Evolutionary conservation across 1,140 invertebrate genomes (phyloP), one percentile per base, ranked within the genome.

Genomic region (Drosophila bocki): DNA sequence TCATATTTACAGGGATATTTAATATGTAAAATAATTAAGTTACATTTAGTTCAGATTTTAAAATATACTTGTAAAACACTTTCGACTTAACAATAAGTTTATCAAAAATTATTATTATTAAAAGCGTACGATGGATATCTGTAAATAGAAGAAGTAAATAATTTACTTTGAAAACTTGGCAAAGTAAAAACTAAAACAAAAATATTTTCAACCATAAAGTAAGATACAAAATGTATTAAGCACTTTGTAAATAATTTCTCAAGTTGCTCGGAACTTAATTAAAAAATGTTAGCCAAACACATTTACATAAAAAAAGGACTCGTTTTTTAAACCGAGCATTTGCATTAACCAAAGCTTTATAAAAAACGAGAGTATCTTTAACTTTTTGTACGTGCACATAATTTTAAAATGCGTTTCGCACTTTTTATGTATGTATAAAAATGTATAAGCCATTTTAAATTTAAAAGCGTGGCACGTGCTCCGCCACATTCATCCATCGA

Each of bases 391-490:
- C 80, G 80, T 82, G 80, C 41, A 41, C 57, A 78, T 78, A 54
- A 78, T 82, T 83, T 82, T 13, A 60, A 81, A 72, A 61, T 19
- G 12, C 12, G n/a, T 29, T 42, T 35, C 17, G 12, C 57, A 65
- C 54, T 60, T 58, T 61, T 13, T 65, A 65, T 32, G 62, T 45
- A 41, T 12, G n/a, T 26, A 3, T 12, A 44, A 22, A 44, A 33
- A 44, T 26, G 5, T 54, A 69, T 60, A 69, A 58, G 22, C 56
- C 58, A 37, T 72, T 85, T 51, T 22, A 58, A 78, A 82, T 81
- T 85, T 70, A 58, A 75, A 82, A 79, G 29, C 62, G 29, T 5
- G 50, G 62, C 59, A 82, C 82, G 83, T 86, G 62, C 67, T 62
- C 32, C 37, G 42, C 67, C 70, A 59, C 65, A 63, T 61, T 57